phyloP scores from a whole-genome alignment of 2,113 vertebrate genomes.

The Brachyhypopomus occidentalis region DNA sequence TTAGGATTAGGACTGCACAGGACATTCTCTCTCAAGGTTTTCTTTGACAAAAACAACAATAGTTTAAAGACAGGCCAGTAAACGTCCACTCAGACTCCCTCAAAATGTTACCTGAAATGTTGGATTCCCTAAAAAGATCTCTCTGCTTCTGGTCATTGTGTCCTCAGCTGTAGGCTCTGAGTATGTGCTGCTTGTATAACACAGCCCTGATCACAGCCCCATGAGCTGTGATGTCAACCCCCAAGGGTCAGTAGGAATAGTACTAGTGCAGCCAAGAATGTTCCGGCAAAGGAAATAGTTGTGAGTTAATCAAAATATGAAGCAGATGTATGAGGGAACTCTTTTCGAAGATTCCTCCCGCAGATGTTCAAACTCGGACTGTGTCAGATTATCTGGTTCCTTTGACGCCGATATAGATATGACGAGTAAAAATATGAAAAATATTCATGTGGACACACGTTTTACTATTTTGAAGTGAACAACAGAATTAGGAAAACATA shows the following conservation, averaged over 20 bases:
- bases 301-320: constrained; percentile 62
- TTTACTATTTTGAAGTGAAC: no score
- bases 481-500: no score
- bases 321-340: constrained; percentile 59
- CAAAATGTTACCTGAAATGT: no score
- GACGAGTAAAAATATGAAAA: neutral
- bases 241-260: constrained; percentile 50
- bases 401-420: neutral
- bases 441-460: neutral
- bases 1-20: no score
- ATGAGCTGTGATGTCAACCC: constrained; percentile 53
- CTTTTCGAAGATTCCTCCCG: constrained; percentile 9
- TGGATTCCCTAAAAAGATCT: no score
- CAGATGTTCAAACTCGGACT: neutral
- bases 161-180: neutral
- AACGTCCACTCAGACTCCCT: no score
- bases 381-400: neutral
- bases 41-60: no score
- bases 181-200: neutral
- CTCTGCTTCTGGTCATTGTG: no score
- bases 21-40: no score
- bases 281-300: constrained; percentile 52
- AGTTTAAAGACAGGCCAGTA: no score
- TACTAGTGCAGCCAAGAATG: constrained; percentile 48
- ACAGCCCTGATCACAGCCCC: constrained; percentile 18